Evolutionary conservation across 2,888 invertebrate species (phyloP).

Genomic region (Sthenelais limicola): DNA sequence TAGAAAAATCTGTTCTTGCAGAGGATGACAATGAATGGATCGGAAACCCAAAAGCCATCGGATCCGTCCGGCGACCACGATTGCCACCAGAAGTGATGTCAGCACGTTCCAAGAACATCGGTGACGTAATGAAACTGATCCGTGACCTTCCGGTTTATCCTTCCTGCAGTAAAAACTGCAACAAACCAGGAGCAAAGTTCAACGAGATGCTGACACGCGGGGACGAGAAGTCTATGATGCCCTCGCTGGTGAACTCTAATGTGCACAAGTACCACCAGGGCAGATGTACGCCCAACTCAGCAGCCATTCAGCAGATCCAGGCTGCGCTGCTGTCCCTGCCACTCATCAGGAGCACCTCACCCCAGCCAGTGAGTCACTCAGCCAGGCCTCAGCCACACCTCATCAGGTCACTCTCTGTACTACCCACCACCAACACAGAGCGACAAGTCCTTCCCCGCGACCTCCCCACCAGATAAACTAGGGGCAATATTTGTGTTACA

Average conservation of each 20-base stretch:
- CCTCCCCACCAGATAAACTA: no score
- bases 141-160: slow-evolving; percentile 24
- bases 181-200: slow-evolving; percentile 31
- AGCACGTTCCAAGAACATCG: slow-evolving; percentile 8
- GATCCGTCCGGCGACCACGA: slow-evolving; percentile 24
- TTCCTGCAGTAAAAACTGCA: slow-evolving; percentile 34
- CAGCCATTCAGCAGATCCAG: no score
- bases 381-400: no score
- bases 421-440: no score
- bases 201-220: background rate
- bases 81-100: slow-evolving; percentile 27
- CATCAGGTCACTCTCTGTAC: no score
- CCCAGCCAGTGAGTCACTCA: no score
- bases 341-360: no score
- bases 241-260: slow-evolving; percentile 10
- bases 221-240: slow-evolving; percentile 10
- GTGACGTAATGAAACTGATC: slow-evolving; percentile 19
- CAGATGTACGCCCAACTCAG: no score
- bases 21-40: slow-evolving; percentile 19
- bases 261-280: slow-evolving; percentile 4
- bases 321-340: no score
- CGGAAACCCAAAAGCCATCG: slow-evolving; percentile 31
- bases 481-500: no score
- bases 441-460: no score
- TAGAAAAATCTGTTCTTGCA: background rate